Percentiles rank a stretch among this genome's conserved stretches.
Evolutionary conservation across 1,140 invertebrate genomes (phyloP).

Genomic region (Tetranychus cinnabarinus): DNA sequence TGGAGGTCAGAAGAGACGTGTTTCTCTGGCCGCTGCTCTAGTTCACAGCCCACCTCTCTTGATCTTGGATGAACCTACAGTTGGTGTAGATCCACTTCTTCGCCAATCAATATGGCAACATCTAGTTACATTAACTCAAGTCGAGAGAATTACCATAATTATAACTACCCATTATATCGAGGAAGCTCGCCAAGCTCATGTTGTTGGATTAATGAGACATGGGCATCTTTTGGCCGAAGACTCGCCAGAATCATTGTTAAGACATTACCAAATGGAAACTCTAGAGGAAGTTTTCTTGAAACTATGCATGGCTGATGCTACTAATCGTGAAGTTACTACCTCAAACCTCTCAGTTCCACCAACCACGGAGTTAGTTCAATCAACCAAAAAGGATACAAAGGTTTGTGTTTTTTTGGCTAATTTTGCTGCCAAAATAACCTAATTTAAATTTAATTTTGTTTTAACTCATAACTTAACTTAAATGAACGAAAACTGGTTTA

Average conservation of each 20-base stretch:
- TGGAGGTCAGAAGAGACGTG: constrained; percentile 25
- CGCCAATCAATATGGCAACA: constrained; percentile 84
- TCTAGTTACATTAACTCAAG: constrained; percentile 52
- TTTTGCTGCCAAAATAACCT: neutral
- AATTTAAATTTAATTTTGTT: too few species aligned
- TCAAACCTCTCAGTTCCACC: neutral
- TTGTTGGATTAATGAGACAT: constrained; percentile 76
- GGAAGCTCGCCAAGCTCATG: constrained; percentile 64
- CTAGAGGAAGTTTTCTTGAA: constrained; percentile 85
- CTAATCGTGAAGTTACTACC: neutral
- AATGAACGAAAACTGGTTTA: too few species aligned
- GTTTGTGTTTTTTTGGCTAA: neutral
- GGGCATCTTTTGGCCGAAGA: constrained; percentile 74
- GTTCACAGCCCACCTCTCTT: constrained; percentile 25
- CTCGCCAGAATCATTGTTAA: constrained; percentile 54
- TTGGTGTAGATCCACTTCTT: constrained; percentile 68
- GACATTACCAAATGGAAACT: constrained; percentile 53
- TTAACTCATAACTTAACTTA: too few species aligned
- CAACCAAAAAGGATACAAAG: neutral
- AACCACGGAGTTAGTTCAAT: neutral
- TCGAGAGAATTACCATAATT: constrained; percentile 61
- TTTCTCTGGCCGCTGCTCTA: constrained; percentile 24
- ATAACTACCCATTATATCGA: constrained; percentile 86
- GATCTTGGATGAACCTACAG: constrained; percentile 38
- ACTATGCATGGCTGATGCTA: constrained; percentile 38